Evolutionary conservation across 2,888 invertebrate species (phyloP).

Genomic region (Diogma glabrata): DNA sequence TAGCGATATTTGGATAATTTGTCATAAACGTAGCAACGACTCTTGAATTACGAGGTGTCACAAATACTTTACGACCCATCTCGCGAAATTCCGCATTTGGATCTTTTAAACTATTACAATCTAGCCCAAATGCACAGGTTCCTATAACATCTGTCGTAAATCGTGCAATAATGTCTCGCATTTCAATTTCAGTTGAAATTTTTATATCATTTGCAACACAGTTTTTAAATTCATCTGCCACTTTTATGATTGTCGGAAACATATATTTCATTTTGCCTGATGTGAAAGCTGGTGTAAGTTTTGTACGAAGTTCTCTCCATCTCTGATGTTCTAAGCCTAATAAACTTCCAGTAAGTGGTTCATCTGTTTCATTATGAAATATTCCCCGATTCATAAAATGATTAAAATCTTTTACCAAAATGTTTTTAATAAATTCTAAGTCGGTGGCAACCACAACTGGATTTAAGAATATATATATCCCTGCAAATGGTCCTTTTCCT

Average conservation of each 20-base stretch:
- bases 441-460: conserved; percentile 50
- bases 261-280: conserved; percentile 52
- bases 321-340: conserved; percentile 44
- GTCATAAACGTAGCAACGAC: neutral
- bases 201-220: conserved; percentile 31
- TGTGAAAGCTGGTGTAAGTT: conserved; percentile 54
- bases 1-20: neutral
- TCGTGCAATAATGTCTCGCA: conserved; percentile 26
- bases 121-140: conserved; percentile 37
- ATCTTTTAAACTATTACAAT: conserved; percentile 33
- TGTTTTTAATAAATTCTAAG: conserved; percentile 45
- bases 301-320: conserved; percentile 51
- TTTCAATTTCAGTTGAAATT: conserved; percentile 37
- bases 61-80: conserved; percentile 20
- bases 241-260: conserved; percentile 46
- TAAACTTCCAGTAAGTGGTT: conserved; percentile 48
- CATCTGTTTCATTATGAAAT: conserved; percentile 47
- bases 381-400: conserved; percentile 55
- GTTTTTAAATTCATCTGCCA: conserved; percentile 41
- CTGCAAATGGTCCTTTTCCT: conserved; percentile 34
- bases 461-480: conserved; percentile 49
- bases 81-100: conserved; percentile 31
- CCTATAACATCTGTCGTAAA: conserved; percentile 39
- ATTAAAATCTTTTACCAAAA: conserved; percentile 49
- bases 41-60: conserved; percentile 10